Evolutionary conservation across 2,888 invertebrate species (phyloP).

Genomic region (Hirudinaria manillensis): DNA sequence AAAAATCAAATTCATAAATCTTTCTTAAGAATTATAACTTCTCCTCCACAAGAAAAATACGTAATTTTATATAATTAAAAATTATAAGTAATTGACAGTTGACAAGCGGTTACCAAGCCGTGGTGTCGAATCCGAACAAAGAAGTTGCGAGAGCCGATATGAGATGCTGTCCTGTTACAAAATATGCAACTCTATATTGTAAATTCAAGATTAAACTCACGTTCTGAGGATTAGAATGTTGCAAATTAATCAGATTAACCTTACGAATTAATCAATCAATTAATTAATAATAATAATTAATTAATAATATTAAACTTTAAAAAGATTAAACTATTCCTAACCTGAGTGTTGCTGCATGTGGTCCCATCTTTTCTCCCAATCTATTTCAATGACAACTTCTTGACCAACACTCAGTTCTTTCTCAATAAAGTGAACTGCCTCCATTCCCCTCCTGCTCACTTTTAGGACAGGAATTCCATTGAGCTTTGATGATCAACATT

Average conservation of each 20-base stretch:
- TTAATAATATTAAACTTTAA: too few relatives aligned
- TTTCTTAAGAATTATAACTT: too few relatives aligned
- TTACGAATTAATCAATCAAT: background rate
- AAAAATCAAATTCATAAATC: too few relatives aligned
- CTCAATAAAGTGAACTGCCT: slow-evolving; percentile 69
- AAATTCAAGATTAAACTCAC: background rate
- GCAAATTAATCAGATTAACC: too few relatives aligned
- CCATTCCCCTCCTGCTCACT: slow-evolving; percentile 65
- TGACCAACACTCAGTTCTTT: slow-evolving; percentile 63
- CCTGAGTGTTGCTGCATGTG: slow-evolving; percentile 89
- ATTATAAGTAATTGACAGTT: too few relatives aligned
- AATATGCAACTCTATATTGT: background rate
- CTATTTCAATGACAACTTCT: slow-evolving; percentile 62
- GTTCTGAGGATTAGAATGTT: too few relatives aligned
- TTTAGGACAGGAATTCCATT: slow-evolving; percentile 65
- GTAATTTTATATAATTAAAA: too few relatives aligned
- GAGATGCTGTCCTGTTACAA: slow-evolving; percentile 69
- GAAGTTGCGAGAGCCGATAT: slow-evolving; percentile 71
- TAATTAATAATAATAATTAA: too few relatives aligned
- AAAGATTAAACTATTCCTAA: slow-evolving; percentile 44
- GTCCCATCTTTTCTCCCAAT: slow-evolving; percentile 75
- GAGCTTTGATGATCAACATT: slow-evolving; percentile 50
- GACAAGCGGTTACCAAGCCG: slow-evolving; percentile 60
- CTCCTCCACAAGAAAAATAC: too few relatives aligned
- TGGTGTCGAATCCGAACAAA: slow-evolving; percentile 65